Evolutionary conservation across 1,140 invertebrate genomes (phyloP).

Genomic region (Panagrolaimus sp.): DNA sequence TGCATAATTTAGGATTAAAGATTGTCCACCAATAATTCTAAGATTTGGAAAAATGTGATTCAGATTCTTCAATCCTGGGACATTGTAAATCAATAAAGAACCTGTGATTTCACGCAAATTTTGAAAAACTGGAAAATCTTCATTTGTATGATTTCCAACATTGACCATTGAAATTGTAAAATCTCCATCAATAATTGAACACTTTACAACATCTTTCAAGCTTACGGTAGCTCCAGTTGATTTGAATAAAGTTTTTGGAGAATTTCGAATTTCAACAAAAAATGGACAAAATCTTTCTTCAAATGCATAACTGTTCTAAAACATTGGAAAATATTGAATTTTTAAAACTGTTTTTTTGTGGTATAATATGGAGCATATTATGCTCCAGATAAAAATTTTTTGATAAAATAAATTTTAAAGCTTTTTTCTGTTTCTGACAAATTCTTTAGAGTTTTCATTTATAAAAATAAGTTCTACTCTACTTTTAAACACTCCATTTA

Average conservation of each 20-base stretch:
- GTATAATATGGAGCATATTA: no score
- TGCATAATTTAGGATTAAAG: constrained; percentile 77
- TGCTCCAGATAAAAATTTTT: no score
- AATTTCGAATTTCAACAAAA: neutral
- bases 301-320: no score
- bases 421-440: no score
- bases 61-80: constrained; percentile 70
- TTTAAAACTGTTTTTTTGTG: no score
- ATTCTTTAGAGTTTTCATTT: no score
- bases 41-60: constrained; percentile 85
- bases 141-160: neutral
- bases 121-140: constrained; percentile 44
- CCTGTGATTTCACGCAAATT: constrained; percentile 56
- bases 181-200: constrained; percentile 57
- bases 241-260: neutral
- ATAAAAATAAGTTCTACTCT: no score
- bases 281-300: no score
- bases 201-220: constrained; percentile 17
- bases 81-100: constrained; percentile 54
- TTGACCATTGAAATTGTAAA: constrained; percentile 52
- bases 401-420: no score
- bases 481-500: no score
- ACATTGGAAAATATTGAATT: no score
- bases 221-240: neutral
- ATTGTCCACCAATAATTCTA: constrained; percentile 79